phyloP scores from a whole-genome alignment of 1,140 invertebrate species.

The Drosophila leontia region DNA sequence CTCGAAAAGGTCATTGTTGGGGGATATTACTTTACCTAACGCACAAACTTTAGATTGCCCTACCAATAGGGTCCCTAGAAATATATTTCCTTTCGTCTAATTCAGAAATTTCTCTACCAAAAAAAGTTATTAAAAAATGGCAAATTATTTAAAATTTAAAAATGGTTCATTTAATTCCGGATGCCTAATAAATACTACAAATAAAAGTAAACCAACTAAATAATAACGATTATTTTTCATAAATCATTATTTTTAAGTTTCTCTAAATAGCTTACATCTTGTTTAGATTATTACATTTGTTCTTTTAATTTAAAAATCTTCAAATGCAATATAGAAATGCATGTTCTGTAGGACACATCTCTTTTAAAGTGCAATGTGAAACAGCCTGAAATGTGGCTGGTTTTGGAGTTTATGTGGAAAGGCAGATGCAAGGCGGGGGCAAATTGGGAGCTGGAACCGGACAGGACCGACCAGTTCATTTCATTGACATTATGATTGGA shows the following conservation, averaged over 20 bases:
- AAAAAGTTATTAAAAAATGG: background rate
- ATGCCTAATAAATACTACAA: background rate
- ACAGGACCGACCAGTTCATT: constrained; percentile 24
- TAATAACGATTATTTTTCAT: too few relatives aligned
- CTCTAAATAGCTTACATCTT: background rate
- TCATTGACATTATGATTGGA: constrained; percentile 79
- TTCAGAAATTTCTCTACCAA: background rate
- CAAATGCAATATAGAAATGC: background rate
- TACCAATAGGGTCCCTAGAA: background rate
- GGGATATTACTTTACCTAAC: too few relatives aligned
- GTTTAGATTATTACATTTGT: background rate
- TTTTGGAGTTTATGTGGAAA: constrained; percentile 31
- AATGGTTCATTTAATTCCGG: too few relatives aligned
- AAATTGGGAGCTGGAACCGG: background rate
- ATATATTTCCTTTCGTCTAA: background rate
- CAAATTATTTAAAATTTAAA: background rate
- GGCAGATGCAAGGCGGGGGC: constrained; percentile 4
- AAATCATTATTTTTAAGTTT: background rate
- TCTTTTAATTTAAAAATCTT: background rate
- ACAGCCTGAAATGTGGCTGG: constrained; percentile 1
- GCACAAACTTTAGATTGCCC: background rate
- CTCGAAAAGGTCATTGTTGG: background rate
- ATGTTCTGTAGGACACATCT: background rate
- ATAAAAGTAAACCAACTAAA: background rate
- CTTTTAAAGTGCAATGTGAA: constrained; percentile 20